These are phyloP conservation scores for Hippasteria phrygiana DNA, from an alignment of 53 echinoderm and acorn worm species.

Conservation along the genomic window DNA sequence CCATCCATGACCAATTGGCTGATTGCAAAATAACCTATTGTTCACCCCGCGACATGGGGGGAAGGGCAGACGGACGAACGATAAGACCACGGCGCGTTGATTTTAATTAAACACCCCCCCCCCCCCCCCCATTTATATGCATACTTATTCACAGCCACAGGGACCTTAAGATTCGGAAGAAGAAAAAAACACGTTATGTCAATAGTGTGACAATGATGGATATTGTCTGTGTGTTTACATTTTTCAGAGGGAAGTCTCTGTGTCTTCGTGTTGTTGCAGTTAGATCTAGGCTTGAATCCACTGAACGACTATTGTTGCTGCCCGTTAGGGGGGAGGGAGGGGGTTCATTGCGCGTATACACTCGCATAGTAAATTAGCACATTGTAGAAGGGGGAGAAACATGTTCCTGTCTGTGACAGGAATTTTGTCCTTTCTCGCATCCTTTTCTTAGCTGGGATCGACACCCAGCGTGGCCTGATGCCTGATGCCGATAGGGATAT, in stretches of 20 bases:
- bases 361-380: conserved; percentile 30
- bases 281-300: neutral
- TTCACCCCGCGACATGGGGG: conserved; percentile 5
- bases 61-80: neutral
- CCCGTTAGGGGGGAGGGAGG: too few relatives aligned
- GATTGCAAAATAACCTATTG: conserved; percentile 52
- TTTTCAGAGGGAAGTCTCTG: neutral
- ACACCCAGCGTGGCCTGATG: neutral
- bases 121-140: conserved; percentile 6
- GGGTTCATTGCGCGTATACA: neutral
- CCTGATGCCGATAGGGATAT: conserved; percentile 9
- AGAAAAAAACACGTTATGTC: neutral
- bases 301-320: conserved; percentile 31
- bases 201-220: neutral
- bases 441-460: neutral
- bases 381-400: neutral
- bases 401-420: conserved; percentile 22
- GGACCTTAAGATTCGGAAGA: neutral
- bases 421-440: neutral
- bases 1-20: conserved; percentile 16
- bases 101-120: conserved; percentile 47
- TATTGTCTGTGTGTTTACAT: neutral
- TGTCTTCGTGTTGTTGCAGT: neutral
- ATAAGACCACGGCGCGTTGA: neutral
- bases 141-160: conserved; percentile 25